Base-by-base conservation (phyloP, 2,888 invertebrate genomes). In the Dolichopus griseipennis region DNA sequence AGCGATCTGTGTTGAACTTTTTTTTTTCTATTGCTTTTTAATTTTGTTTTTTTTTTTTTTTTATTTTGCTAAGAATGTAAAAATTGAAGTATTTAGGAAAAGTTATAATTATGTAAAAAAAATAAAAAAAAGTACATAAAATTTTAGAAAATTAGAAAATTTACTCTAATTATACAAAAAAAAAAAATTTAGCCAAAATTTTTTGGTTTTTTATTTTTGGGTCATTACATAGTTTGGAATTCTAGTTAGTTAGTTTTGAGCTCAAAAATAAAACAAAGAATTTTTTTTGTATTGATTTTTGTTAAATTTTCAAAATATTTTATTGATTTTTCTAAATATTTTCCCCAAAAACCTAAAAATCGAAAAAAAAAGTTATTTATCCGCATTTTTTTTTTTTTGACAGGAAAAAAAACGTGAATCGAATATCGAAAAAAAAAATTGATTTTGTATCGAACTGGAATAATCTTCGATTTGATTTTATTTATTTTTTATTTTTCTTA, bases 1-100 rank as follows among this genome's bases (percentile, higher is more conserved):
- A 67, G 66, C 67, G 68, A 67, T 69, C 68, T 67, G 10, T 52
- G 52, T 52, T 52, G 52, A 52, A 52, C 52, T 52, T 52, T 52
- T 52, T n/a, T 52, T 52, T 52, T 52, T 52, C 41, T 41, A 43
- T 15, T 43, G 6, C 12, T 12, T 43, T 43, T 43, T 15, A 34
- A 34, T 34, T 34, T 43, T 43, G 6, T 12, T 43, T 6, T 43
- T 43, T 43, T 37, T 37, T 43, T 9, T 43, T 43, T 15, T 43
- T n/a, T 18, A 12, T 43, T 43, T 43, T 9, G 10, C 12, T 52
- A n/a, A 52, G 52, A 52, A 52, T 62, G 20, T 22, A 12, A 22
- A 52, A 41, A 52, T 18, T 18, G 2, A 52, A n/a, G 52, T 18
- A 52, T 52, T 52, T 52, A 52, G 52, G n/a, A 52, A 52, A 2